These are phyloP conservation scores for Crossocerus cetratus DNA, from an alignment of 2,888 invertebrate genomes.

Conservation along the genomic window DNA sequence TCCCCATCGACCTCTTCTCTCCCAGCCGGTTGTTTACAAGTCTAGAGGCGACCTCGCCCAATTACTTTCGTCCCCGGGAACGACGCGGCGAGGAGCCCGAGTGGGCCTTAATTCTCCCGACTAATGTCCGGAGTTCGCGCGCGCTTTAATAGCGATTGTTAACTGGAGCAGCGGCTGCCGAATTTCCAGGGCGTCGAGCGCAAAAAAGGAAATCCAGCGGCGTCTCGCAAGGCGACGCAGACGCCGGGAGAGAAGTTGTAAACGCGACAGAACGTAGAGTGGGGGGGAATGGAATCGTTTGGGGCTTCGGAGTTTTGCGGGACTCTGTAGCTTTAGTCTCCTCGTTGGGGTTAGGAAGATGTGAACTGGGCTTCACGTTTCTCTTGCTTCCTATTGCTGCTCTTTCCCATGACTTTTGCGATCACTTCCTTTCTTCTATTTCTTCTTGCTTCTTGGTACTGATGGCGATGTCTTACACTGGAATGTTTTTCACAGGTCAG, in stretches of 20 bases:
- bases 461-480: too few species aligned
- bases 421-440: too few species aligned
- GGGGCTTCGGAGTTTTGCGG: too few species aligned
- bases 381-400: too few species aligned
- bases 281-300: neutral
- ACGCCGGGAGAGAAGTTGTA: neutral
- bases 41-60: too few species aligned
- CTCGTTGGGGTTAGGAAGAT: too few species aligned
- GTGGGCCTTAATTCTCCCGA: conserved; percentile 53
- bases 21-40: neutral
- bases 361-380: too few species aligned
- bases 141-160: conserved; percentile 62
- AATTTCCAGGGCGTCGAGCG: conserved; percentile 31
- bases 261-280: neutral
- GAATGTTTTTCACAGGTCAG: too few species aligned
- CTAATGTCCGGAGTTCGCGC: conserved; percentile 48
- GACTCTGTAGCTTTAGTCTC: too few species aligned
- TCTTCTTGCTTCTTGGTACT: too few species aligned
- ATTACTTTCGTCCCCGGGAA: conserved; percentile 3
- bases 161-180: conserved; percentile 41
- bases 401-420: too few species aligned
- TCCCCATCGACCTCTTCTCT: neutral
- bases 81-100: conserved; percentile 24
- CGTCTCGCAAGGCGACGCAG: too few species aligned
- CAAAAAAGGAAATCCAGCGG: neutral